These are phyloP conservation scores for Prionailurus viverrinus DNA, from an alignment of 2,113 vertebrate species.

Conservation along the genomic window DNA sequence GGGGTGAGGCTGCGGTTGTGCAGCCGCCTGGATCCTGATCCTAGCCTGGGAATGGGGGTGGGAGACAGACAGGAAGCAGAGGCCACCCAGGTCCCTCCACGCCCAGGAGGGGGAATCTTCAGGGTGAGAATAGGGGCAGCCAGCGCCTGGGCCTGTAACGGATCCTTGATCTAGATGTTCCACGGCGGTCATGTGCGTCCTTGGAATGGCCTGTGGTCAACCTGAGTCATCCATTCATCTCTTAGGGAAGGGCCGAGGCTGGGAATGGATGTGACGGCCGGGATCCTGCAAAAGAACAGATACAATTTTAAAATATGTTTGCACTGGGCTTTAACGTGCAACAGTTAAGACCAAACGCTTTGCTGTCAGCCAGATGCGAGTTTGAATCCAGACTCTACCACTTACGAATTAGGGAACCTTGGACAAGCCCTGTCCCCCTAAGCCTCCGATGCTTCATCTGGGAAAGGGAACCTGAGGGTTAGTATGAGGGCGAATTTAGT, in stretches of 20 bases:
- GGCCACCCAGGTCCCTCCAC: background rate
- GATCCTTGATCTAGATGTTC: background rate
- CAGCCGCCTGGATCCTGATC: background rate
- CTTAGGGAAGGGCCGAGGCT: background rate
- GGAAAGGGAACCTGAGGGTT: background rate
- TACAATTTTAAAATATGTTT: background rate
- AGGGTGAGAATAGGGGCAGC: background rate
- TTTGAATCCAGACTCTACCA: background rate
- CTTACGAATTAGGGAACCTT: background rate
- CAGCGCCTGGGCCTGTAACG: background rate
- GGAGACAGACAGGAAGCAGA: background rate
- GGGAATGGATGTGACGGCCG: background rate
- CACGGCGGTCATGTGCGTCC: background rate
- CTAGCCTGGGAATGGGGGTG: background rate
- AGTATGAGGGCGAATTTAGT: background rate
- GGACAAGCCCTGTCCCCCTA: background rate
- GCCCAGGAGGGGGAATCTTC: background rate
- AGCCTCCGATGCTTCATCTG: background rate
- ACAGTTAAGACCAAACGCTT: background rate
- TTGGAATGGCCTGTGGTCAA: background rate
- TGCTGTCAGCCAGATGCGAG: background rate
- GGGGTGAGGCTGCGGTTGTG: background rate
- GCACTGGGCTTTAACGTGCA: fast-evolving
- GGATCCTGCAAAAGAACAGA: background rate
- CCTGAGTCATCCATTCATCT: background rate